These are phyloP conservation scores for Centropus bengalensis DNA, from an alignment of 2,113 vertebrate species.

Conservation along the genomic window DNA sequence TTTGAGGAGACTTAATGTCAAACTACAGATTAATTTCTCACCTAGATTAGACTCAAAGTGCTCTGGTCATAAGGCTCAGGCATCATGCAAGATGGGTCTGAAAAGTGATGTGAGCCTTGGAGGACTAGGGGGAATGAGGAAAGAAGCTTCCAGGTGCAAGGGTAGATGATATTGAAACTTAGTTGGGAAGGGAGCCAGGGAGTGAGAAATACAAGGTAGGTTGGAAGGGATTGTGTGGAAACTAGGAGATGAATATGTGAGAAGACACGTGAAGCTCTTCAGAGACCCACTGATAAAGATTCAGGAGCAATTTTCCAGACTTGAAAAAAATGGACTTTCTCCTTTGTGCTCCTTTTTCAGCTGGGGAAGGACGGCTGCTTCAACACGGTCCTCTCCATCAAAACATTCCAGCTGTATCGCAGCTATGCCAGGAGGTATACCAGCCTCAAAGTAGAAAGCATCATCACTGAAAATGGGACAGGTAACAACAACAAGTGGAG, in stretches of 20 bases:
- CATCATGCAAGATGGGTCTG: background rate
- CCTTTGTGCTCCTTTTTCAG: slow-evolving; percentile 53
- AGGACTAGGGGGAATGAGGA: background rate
- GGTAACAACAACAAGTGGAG: slow-evolving; percentile 56
- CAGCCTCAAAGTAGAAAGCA: slow-evolving; percentile 18
- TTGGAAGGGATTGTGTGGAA: background rate
- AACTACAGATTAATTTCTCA: background rate
- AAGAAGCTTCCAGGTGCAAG: background rate
- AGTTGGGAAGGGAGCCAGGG: background rate
- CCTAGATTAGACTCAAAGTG: background rate
- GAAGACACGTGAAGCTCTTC: background rate
- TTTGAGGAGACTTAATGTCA: background rate
- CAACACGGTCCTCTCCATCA: slow-evolving; percentile 36
- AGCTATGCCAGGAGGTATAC: slow-evolving; percentile 24
- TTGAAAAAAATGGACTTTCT: background rate
- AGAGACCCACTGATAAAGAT: background rate
- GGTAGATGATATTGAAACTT: background rate
- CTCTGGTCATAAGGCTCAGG: background rate
- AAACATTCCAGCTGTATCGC: slow-evolving; percentile 63
- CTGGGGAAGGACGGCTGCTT: slow-evolving; percentile 68
- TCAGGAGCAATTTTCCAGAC: background rate
- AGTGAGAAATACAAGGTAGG: background rate
- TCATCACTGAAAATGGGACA: slow-evolving; percentile 74
- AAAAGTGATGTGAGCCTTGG: background rate
- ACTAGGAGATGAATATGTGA: background rate